Percentiles rank a stretch among this genome's conserved stretches.
Evolutionary conservation across 1,140 invertebrate species (phyloP).

Genomic region (Papilio xuthus): DNA sequence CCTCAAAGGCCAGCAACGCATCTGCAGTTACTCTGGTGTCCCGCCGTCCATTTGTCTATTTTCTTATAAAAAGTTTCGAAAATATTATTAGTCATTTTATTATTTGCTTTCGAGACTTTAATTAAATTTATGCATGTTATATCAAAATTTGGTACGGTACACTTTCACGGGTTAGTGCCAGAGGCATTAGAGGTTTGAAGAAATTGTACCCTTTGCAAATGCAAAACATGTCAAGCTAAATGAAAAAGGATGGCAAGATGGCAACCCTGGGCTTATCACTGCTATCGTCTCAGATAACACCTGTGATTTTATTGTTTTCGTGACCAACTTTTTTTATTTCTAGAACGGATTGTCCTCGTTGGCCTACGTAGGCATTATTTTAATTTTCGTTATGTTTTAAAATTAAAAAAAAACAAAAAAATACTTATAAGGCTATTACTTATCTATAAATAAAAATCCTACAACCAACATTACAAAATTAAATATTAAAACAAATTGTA

Average conservation of each 20-base stretch:
- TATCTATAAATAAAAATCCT: too few relatives aligned
- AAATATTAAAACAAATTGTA: too few relatives aligned
- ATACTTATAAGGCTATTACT: too few relatives aligned
- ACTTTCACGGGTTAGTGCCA: not conserved
- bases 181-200: not conserved
- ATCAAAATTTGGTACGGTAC: not conserved
- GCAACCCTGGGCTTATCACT: not conserved
- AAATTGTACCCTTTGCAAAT: not conserved
- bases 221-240: conserved; percentile 2
- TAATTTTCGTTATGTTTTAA: not conserved
- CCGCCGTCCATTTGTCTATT: too few relatives aligned
- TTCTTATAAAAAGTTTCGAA: too few relatives aligned
- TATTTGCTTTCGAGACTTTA: too few relatives aligned
- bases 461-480: too few relatives aligned
- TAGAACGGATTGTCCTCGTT: conserved; percentile 12
- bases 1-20: too few relatives aligned
- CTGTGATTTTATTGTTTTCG: conserved; percentile 16
- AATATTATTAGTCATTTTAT: too few relatives aligned
- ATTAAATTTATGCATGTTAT: too few relatives aligned
- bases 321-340: conserved; percentile 25
- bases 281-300: conserved; percentile 18
- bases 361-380: not conserved
- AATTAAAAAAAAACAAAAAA: not conserved
- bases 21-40: too few relatives aligned
- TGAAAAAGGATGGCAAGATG: conserved; percentile 11